These are phyloP conservation scores for Tringa solitaria DNA, from an alignment of 2,113 vertebrate genomes.

Conservation along the genomic window DNA sequence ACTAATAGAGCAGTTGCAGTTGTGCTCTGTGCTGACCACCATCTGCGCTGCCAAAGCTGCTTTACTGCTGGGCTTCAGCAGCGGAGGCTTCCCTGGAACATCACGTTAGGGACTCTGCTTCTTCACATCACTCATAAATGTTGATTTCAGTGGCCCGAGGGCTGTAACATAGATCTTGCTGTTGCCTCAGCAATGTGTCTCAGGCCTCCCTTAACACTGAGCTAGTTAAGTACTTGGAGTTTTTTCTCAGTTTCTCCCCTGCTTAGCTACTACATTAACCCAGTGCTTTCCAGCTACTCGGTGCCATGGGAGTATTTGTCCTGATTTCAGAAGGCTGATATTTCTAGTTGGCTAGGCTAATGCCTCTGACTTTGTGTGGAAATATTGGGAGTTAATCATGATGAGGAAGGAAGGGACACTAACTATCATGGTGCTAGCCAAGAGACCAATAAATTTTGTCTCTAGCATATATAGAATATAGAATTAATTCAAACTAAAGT, in stretches of 20 bases:
- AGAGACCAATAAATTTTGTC: background rate
- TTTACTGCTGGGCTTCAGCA: background rate
- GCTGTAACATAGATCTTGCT: background rate
- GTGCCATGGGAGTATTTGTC: background rate
- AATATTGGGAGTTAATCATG: background rate
- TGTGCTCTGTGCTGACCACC: background rate
- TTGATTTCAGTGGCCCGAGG: background rate
- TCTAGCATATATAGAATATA: background rate
- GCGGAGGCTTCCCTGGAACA: rapidly evolving
- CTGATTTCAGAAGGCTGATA: background rate
- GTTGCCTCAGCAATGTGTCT: background rate
- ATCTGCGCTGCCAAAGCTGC: background rate
- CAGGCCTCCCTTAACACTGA: background rate
- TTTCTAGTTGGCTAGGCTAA: background rate
- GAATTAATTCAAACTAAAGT: background rate
- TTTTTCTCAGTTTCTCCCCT: background rate
- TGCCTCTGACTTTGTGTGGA: background rate
- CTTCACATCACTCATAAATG: background rate
- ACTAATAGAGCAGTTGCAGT: background rate
- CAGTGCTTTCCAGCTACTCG: background rate
- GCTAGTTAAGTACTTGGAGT: background rate
- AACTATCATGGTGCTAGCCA: background rate
- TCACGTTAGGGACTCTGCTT: background rate
- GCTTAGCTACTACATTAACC: background rate
- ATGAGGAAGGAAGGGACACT: background rate